Conservation (phyloP, 1,140 invertebrate genomes). For the Eulimnadia texana region DNA sequence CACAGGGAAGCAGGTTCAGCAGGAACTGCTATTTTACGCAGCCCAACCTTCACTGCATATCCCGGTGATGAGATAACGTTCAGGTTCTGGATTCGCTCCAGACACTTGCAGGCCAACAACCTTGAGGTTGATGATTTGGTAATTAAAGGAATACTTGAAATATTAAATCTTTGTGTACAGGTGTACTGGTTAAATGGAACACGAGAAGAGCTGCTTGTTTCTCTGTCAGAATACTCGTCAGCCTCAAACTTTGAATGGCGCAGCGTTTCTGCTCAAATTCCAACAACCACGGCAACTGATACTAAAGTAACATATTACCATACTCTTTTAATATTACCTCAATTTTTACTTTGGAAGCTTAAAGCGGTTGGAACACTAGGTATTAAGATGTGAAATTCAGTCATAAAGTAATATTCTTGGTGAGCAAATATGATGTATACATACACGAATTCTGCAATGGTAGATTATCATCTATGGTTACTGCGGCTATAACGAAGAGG, state of each 20-base stretch:
- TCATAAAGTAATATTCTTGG: too few relatives aligned
- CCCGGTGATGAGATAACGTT: not conserved
- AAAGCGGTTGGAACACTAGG: too few relatives aligned
- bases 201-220: not conserved
- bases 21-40: not conserved
- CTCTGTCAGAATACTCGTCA: not conserved
- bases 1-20: not conserved
- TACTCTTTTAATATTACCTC: too few relatives aligned
- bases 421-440: too few relatives aligned
- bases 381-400: too few relatives aligned
- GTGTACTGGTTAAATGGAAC: not conserved
- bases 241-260: slow-evolving; percentile 1
- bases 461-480: too few relatives aligned
- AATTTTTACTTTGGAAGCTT: too few relatives aligned
- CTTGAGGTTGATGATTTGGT: not conserved
- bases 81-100: slow-evolving; percentile 2
- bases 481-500: too few relatives aligned
- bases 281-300: not conserved
- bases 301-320: not conserved
- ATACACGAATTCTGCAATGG: too few relatives aligned
- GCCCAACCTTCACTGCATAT: not conserved
- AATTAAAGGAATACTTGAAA: not conserved
- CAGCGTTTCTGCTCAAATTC: not conserved
- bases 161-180: not conserved
- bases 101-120: not conserved